Evolutionary conservation across 2,797 vertebrate genomes (phyloP).

Genomic region (Acipenser transmontanus): DNA sequence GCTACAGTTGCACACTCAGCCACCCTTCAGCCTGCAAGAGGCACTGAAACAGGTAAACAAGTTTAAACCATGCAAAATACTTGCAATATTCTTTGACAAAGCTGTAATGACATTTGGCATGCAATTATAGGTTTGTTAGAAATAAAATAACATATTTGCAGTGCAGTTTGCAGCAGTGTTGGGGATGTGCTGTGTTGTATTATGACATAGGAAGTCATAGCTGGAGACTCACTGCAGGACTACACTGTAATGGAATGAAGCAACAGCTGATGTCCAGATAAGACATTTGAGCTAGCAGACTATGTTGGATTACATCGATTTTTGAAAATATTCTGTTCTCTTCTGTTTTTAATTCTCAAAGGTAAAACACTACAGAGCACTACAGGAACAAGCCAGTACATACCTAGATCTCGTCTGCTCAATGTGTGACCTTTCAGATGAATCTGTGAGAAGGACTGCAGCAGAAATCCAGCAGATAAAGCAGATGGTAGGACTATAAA

Average conservation of each 20-base stretch:
- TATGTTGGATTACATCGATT: too few relatives aligned
- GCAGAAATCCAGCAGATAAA: slow-evolving; percentile 84
- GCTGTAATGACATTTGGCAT: background rate
- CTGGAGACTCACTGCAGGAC: too few relatives aligned
- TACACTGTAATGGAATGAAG: too few relatives aligned
- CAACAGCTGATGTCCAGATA: too few relatives aligned
- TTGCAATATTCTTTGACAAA: background rate
- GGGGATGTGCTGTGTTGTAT: too few relatives aligned
- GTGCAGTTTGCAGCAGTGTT: too few relatives aligned
- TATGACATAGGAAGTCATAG: too few relatives aligned
- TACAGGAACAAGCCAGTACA: slow-evolving; percentile 88
- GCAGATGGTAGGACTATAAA: slow-evolving; percentile 66
- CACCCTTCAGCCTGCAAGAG: slow-evolving; percentile 74
- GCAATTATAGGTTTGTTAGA: too few relatives aligned
- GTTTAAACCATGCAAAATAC: background rate
- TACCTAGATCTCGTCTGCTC: slow-evolving; percentile 93
- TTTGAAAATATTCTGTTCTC: too few relatives aligned
- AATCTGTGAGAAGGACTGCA: slow-evolving; percentile 72
- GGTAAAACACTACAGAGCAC: slow-evolving; percentile 85
- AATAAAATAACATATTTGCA: too few relatives aligned
- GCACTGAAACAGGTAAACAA: slow-evolving; percentile 76
- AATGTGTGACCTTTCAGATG: slow-evolving; percentile 80
- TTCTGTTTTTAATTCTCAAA: slow-evolving; percentile 29
- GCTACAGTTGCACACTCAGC: slow-evolving; percentile 58
- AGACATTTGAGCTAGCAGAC: too few relatives aligned